Conservation (phyloP, 2,797 vertebrate genomes). For the Chelonia mydas region DNA sequence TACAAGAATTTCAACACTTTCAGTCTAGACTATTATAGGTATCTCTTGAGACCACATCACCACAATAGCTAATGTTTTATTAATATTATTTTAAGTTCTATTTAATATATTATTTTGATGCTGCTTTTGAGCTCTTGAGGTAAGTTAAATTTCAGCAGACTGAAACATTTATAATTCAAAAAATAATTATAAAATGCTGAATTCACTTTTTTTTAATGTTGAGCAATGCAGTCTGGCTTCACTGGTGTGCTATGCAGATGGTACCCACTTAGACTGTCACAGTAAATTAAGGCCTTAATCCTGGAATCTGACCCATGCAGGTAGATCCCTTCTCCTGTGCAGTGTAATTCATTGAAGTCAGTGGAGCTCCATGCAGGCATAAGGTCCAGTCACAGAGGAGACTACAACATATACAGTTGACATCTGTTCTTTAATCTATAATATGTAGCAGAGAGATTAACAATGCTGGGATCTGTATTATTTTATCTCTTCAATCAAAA, state of each 20-base stretch:
- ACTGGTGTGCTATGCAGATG: neutral
- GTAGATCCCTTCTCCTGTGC: neutral
- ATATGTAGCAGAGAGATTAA: neutral
- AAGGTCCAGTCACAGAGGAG: neutral
- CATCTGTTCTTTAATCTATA: neutral
- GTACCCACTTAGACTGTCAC: neutral
- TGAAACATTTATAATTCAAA: neutral
- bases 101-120: neutral
- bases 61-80: neutral
- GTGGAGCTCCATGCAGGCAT: neutral
- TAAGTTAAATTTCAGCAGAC: neutral
- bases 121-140: neutral
- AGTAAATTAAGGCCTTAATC: neutral
- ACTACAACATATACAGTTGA: neutral
- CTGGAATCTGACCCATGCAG: neutral
- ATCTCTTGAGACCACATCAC: neutral
- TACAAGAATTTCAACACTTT: neutral
- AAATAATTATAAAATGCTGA: neutral
- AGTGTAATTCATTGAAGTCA: neutral
- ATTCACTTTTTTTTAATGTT: neutral
- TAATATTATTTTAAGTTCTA: neutral
- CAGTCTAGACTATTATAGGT: neutral
- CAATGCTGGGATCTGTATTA: neutral
- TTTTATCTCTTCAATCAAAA: conserved; percentile 53
- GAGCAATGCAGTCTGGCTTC: neutral